These are phyloP conservation scores for Gyrodactylus bullatarudis DNA, from an alignment of 1,140 invertebrate species.

Conservation along the genomic window DNA sequence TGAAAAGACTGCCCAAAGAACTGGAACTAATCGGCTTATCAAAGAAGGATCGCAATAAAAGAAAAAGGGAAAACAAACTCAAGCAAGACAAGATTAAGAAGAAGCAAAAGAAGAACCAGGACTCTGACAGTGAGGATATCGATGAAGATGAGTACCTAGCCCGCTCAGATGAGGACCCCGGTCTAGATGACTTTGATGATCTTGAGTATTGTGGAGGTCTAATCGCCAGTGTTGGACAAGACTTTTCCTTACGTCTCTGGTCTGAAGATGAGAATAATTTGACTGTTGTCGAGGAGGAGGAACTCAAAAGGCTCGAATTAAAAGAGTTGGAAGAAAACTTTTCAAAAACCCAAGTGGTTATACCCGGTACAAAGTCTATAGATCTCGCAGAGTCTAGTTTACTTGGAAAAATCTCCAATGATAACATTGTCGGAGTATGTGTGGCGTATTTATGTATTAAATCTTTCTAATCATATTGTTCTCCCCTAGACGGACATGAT, in stretches of 20 bases:
- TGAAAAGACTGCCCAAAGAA: neutral
- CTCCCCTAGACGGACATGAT: neutral
- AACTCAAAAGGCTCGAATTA: neutral
- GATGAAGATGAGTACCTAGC: neutral
- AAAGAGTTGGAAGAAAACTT: neutral
- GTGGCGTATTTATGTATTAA: neutral
- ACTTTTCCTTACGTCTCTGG: neutral
- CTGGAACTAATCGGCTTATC: neutral
- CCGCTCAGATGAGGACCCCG: neutral
- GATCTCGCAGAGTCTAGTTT: neutral
- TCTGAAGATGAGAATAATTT: neutral
- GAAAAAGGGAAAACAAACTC: neutral
- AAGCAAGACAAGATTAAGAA: neutral
- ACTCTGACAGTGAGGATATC: neutral
- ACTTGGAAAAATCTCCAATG: neutral
- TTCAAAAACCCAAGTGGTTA: neutral
- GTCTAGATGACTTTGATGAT: neutral
- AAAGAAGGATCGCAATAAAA: neutral
- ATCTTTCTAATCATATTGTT: neutral
- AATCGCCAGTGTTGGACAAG: neutral
- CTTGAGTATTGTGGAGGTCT: neutral
- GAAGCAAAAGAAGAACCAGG: neutral
- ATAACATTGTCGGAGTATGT: neutral
- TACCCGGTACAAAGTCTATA: neutral
- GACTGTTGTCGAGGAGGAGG: neutral